These are phyloP conservation scores for Hirtodrosophila alboralis DNA, from an alignment of 2,888 invertebrate species.

Conservation along the genomic window DNA sequence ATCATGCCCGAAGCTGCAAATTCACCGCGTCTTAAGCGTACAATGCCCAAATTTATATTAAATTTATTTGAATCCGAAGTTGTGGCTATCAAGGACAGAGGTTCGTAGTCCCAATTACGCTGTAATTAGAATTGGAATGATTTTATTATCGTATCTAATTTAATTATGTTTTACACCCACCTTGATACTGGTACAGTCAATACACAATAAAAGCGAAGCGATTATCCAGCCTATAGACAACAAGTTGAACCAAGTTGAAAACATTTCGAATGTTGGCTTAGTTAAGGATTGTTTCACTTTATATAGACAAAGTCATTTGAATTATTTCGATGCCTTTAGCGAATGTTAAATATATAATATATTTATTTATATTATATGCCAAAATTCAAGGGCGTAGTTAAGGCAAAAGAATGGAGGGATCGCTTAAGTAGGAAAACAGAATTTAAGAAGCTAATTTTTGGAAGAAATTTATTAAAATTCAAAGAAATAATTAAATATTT, in stretches of 20 bases:
- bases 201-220: not conserved
- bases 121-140: slow-evolving; percentile 8
- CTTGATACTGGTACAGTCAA: slow-evolving; percentile 19
- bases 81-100: slow-evolving; percentile 7
- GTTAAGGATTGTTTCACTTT: not conserved
- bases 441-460: too few relatives aligned
- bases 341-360: too few relatives aligned
- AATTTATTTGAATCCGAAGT: slow-evolving; percentile 10
- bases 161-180: too few relatives aligned
- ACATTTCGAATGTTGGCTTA: not conserved
- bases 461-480: too few relatives aligned
- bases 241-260: not conserved
- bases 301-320: slow-evolving; percentile 9
- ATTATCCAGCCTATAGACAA: not conserved
- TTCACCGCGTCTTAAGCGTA: slow-evolving; percentile 13
- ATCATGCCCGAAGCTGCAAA: slow-evolving; percentile 14
- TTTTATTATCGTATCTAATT: too few relatives aligned
- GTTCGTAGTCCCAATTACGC: slow-evolving; percentile 55
- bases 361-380: too few relatives aligned
- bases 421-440: too few relatives aligned
- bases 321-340: too few relatives aligned
- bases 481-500: too few relatives aligned
- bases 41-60: not conserved
- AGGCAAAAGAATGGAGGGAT: too few relatives aligned
- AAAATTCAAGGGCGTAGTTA: too few relatives aligned